These are phyloP conservation scores for Candidula unifasciata DNA, from an alignment of 2,888 invertebrate genomes.

Conservation along the genomic window DNA sequence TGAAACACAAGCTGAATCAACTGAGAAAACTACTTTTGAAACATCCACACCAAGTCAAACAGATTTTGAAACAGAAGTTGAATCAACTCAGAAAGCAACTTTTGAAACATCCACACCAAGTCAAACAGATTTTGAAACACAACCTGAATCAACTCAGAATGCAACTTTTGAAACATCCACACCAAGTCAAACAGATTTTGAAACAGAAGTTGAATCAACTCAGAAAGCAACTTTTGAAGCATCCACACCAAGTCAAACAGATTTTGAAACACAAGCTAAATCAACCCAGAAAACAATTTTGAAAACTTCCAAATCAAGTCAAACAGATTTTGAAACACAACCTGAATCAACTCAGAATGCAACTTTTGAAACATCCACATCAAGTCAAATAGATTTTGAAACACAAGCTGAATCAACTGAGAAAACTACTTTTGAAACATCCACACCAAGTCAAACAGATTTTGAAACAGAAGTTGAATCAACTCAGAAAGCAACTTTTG, in stretches of 20 bases:
- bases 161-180: not conserved
- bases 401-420: too few relatives aligned
- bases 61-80: not conserved
- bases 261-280: not conserved
- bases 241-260: not conserved
- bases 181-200: not conserved
- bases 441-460: not conserved
- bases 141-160: not conserved
- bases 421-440: not conserved
- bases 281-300: not conserved
- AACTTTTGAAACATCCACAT: not conserved
- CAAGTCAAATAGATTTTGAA: not conserved
- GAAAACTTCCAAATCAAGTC: slow-evolving; percentile 1
- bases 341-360: not conserved
- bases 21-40: not conserved
- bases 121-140: not conserved
- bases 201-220: not conserved
- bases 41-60: not conserved
- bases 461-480: not conserved
- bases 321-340: not conserved
- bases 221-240: not conserved
- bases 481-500: not conserved
- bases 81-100: not conserved
- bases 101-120: not conserved
- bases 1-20: not conserved